Percentiles rank a stretch among this genome's conserved stretches.
phyloP scores from a whole-genome alignment of 2,797 vertebrate species.

The Poeciliopsis infans region DNA sequence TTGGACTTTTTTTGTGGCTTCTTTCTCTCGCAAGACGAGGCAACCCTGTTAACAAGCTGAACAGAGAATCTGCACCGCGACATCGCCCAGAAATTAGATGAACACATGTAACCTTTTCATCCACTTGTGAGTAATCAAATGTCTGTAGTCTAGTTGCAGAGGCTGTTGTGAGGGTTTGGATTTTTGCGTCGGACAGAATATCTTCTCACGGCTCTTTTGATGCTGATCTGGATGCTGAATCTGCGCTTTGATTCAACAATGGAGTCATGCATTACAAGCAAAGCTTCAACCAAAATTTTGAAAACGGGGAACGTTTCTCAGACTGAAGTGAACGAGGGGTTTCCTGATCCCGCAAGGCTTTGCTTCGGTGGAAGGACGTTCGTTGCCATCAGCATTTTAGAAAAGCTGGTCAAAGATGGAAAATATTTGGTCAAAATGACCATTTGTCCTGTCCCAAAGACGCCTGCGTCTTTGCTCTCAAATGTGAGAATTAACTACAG shows the following conservation, averaged over 20 bases:
- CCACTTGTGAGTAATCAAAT: not conserved
- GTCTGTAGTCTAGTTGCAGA: not conserved
- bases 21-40: too few relatives aligned
- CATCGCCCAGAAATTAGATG: not conserved
- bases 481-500: not conserved
- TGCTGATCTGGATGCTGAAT: not conserved
- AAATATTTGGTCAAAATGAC: not conserved
- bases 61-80: not conserved
- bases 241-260: not conserved
- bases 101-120: not conserved
- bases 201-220: not conserved
- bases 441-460: not conserved
- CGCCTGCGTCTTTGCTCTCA: not conserved
- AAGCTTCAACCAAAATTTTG: not conserved
- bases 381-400: not conserved
- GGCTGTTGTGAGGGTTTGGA: not conserved
- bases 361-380: not conserved
- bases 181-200: not conserved
- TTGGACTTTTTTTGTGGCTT: too few relatives aligned
- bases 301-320: not conserved
- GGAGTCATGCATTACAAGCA: not conserved
- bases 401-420: not conserved
- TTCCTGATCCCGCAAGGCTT: not conserved
- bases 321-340: not conserved
- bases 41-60: not conserved